Base-by-base conservation (phyloP, 2,797 vertebrate genomes). In the Remorina albescens region DNA sequence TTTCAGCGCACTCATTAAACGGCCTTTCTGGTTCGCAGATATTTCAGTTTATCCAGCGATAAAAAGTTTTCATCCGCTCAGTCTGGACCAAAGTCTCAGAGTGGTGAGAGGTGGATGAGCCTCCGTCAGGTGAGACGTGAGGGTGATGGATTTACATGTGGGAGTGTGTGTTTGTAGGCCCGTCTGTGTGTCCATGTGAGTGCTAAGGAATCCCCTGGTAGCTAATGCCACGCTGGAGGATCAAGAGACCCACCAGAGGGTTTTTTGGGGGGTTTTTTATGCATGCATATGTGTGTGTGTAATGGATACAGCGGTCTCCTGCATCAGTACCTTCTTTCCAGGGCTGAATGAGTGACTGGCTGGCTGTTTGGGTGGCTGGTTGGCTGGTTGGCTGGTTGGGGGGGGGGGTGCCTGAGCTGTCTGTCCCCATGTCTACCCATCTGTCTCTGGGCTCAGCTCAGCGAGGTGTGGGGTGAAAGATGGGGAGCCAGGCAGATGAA, bases 381-480 rank as follows among this genome's bases (percentile, higher is more conserved):
- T 70, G 80, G 78, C 10, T 75, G 72, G 66, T 3, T 57, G n/a
- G n/a, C n/a, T n/a, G 70, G 79, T 34, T n/a, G n/a, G 18, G 65
- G 18, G 21, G n/a, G 79, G 65, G 91, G 86, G 82, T 83, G 80
- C 82, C 91, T 53, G 78, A 76, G 79, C 83, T 49, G 87, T 91
- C 89, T 88, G 87, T 90, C 88, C 91, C 88, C 86, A 86, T 90
- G 88, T 91, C 90, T 93, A 53, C 82, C 83, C 89, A 89, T 89
- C 86, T 90, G 91, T 89, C 82, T 92, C 81, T 80, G 81, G 67
- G 87, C 82, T 66, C 30, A 5, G 75, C 68, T 51, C 3, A 28
- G 19, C 39, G 86, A 94, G 90, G 93, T 95, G 94, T 93, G 87
- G 82, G 90, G 23, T 94, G 94, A 95, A 87, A 91, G 89, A 95